phyloP scores from a whole-genome alignment of 1,140 invertebrate species.

The Saccostrea cuccullata region DNA sequence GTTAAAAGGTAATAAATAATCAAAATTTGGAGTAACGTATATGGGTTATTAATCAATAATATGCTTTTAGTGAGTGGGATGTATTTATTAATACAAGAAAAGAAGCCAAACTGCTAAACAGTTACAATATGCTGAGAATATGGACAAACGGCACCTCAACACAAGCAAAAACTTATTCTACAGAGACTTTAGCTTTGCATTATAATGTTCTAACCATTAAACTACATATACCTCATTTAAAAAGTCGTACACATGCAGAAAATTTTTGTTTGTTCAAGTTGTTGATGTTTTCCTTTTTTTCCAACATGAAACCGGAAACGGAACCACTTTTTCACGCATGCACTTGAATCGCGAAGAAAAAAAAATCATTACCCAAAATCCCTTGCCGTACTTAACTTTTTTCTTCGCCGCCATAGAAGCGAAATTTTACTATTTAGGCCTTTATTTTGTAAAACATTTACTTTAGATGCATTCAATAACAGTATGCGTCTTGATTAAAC shows the following conservation, averaged over 20 bases:
- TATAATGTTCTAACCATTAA: no score
- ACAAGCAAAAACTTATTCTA: no score
- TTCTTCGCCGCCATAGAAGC: constrained; percentile 51
- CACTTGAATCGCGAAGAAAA: constrained; percentile 5
- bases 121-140: no score
- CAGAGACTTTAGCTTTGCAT: no score
- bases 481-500: background rate
- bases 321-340: constrained; percentile 39
- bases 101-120: no score
- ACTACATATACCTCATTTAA: background rate
- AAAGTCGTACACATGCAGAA: background rate
- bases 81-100: no score
- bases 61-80: no score
- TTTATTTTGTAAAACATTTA: background rate
- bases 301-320: constrained; percentile 17
- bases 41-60: no score
- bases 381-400: constrained; percentile 41
- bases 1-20: no score
- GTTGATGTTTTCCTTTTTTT: background rate
- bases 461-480: background rate
- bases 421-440: background rate
- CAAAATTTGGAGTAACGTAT: no score
- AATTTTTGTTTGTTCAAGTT: background rate
- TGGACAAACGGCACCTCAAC: no score
- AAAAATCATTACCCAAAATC: constrained; percentile 53